These are phyloP conservation scores for Barypeithes pellucidus DNA, from an alignment of 2,888 invertebrate species.

Conservation along the genomic window DNA sequence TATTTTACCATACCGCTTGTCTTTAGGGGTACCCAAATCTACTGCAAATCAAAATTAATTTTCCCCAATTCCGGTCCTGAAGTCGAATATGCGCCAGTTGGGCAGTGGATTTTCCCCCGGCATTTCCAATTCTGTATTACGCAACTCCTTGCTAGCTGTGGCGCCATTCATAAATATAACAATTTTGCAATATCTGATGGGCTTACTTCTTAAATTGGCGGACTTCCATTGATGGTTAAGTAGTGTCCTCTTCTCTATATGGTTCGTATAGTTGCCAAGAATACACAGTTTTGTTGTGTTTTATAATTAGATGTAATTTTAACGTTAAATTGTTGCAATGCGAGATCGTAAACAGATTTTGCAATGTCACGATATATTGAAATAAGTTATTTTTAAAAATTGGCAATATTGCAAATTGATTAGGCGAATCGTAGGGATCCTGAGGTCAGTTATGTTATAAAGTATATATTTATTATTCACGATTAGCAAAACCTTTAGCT, in stretches of 20 bases:
- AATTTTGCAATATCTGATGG: slow-evolving; percentile 38
- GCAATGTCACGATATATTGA: not conserved
- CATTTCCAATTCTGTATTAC: slow-evolving; percentile 47
- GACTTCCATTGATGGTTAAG: slow-evolving; percentile 26
- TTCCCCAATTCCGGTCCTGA: slow-evolving; percentile 34
- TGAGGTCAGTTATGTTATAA: not conserved
- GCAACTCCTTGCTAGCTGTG: slow-evolving; percentile 49
- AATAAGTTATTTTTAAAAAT: no score
- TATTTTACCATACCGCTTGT: no score
- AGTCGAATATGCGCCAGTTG: slow-evolving; percentile 52
- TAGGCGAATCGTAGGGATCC: not conserved
- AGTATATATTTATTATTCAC: not conserved
- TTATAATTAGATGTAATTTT: not conserved
- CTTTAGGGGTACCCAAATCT: no score
- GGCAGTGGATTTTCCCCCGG: slow-evolving; percentile 44
- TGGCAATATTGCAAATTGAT: no score
- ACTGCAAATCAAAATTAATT: not conserved
- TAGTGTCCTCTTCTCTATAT: slow-evolving; percentile 6
- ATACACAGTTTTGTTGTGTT: slow-evolving; percentile 32
- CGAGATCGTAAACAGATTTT: not conserved
- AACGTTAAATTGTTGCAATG: not conserved
- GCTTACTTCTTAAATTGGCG: slow-evolving; percentile 29
- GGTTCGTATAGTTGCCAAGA: slow-evolving; percentile 29
- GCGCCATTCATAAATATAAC: slow-evolving; percentile 56
- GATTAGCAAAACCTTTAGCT: no score